These are phyloP conservation scores for Cylas formicarius DNA, from an alignment of 1,140 invertebrate genomes.

Conservation along the genomic window DNA sequence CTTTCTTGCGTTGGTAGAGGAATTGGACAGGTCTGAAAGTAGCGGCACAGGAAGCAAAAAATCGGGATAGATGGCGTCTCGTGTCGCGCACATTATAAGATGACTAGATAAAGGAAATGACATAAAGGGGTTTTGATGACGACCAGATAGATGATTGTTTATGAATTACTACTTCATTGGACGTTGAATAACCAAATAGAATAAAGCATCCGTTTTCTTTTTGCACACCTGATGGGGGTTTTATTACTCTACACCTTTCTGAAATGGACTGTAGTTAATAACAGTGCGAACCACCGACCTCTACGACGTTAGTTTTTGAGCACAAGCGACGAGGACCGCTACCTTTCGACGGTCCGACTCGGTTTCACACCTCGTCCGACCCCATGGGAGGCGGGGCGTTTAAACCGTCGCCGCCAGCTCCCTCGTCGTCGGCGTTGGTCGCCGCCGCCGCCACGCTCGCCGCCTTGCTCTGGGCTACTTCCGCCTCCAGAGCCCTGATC, in stretches of 20 bases:
- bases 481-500: constrained; percentile 65
- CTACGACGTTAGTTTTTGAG: constrained; percentile 19
- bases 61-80: too few species aligned
- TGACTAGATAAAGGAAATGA: too few species aligned
- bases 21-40: too few species aligned
- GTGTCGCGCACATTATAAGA: too few species aligned
- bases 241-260: too few species aligned
- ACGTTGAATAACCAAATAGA: neutral
- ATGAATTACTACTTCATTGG: too few species aligned
- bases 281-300: constrained; percentile 7
- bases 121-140: too few species aligned
- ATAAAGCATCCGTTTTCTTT: neutral
- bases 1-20: too few species aligned
- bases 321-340: constrained; percentile 4
- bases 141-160: too few species aligned
- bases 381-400: constrained; percentile 28
- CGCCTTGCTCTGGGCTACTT: constrained; percentile 44
- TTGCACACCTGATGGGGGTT: neutral
- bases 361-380: constrained; percentile 34
- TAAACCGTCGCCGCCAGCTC: constrained; percentile 35
- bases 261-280: neutral
- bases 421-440: constrained; percentile 34
- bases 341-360: neutral
- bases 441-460: constrained; percentile 24
- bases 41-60: too few species aligned